phyloP scores from a whole-genome alignment of 2,797 vertebrate genomes.

The Triplophysa bombifrons region DNA sequence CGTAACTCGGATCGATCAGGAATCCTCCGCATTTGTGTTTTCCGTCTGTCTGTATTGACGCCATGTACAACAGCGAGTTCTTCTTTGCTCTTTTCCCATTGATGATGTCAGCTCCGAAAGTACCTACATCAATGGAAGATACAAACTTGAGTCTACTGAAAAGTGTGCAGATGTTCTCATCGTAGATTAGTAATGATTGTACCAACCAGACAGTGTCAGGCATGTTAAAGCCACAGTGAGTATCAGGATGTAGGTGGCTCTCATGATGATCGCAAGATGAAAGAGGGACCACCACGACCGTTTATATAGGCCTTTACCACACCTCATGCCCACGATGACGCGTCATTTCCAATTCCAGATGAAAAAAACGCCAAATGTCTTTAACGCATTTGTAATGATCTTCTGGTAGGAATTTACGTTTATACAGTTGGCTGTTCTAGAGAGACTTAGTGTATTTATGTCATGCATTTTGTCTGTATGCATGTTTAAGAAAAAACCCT shows the following conservation, averaged over 20 bases:
- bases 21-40: slow-evolving; percentile 59
- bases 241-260: neutral
- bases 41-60: slow-evolving; percentile 50
- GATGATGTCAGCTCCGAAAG: slow-evolving; percentile 55
- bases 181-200: neutral
- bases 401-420: neutral
- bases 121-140: slow-evolving; percentile 28
- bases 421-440: neutral
- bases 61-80: slow-evolving; percentile 55
- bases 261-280: slow-evolving; percentile 30
- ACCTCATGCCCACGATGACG: neutral
- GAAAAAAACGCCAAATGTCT: neutral
- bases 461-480: neutral
- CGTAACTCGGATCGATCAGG: slow-evolving; percentile 49
- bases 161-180: neutral
- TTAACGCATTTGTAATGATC: neutral
- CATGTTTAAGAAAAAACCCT: neutral
- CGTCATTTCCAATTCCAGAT: neutral
- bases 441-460: neutral
- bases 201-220: slow-evolving; percentile 29
- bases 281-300: neutral
- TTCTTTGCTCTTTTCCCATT: slow-evolving; percentile 51
- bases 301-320: slow-evolving; percentile 14
- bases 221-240: slow-evolving; percentile 28
- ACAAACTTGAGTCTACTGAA: neutral